Base-by-base conservation (phyloP, 2,113 vertebrate species). In the Sturnira hondurensis region DNA sequence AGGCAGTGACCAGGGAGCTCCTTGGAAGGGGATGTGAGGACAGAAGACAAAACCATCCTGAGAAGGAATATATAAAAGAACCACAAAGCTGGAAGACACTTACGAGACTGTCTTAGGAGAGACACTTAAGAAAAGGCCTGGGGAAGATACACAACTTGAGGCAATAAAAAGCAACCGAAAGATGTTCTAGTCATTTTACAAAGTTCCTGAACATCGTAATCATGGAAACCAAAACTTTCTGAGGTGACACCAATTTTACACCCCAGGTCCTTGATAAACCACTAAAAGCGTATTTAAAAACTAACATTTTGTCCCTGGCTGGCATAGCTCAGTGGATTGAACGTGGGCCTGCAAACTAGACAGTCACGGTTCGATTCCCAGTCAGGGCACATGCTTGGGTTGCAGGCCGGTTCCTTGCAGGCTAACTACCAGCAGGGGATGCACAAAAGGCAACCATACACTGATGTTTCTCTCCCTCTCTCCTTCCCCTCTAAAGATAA, bases 301-400 rank as follows among this genome's bases (percentile, higher is more conserved):
- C 14, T 52, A 92, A 0, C 92, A 86, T 87, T 82, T 77, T 93
- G 43, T 92, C n/a, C n/a, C n/a, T n/a, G n/a, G n/a, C n/a, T n/a
- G n/a, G n/a, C n/a, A n/a, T n/a, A n/a, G n/a, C n/a, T n/a, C n/a
- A n/a, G n/a, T n/a, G n/a, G n/a, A n/a, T n/a, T n/a, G n/a, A n/a
- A n/a, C n/a, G n/a, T n/a, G n/a, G n/a, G n/a, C n/a, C n/a, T n/a
- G n/a, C n/a, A n/a, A n/a, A n/a, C n/a, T n/a, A n/a, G n/a, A n/a
- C n/a, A n/a, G n/a, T n/a, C n/a, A n/a, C n/a, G n/a, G n/a, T n/a
- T n/a, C n/a, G n/a, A n/a, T n/a, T n/a, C n/a, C n/a, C n/a, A n/a
- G n/a, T n/a, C n/a, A n/a, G n/a, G n/a, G n/a, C n/a, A n/a, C n/a
- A n/a, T n/a, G n/a, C n/a, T n/a, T n/a, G n/a, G n/a, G n/a, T n/a